Evolutionary conservation across 2,113 vertebrate genomes (phyloP).

Genomic region (Stigmatopora nigra): DNA sequence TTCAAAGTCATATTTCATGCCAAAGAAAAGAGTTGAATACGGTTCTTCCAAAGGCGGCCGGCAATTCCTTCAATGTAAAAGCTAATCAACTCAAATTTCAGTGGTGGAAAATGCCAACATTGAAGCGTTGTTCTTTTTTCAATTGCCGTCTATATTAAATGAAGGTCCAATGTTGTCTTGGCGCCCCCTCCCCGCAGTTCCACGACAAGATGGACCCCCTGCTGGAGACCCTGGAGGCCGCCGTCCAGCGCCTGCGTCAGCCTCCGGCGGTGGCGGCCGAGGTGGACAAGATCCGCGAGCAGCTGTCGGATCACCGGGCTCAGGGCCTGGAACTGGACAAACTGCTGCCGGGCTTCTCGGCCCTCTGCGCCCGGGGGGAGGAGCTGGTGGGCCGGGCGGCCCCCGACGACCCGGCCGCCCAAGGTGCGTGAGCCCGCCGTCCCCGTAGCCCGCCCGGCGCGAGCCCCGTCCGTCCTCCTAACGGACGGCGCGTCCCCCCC

Average conservation of each 20-base stretch:
- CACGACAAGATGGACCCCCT: constrained; percentile 98
- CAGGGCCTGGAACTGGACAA: constrained; percentile 91
- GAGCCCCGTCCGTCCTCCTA: constrained; percentile 78
- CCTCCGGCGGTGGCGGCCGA: constrained; percentile 91
- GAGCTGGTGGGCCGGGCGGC: constrained; percentile 85
- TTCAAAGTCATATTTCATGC: no score
- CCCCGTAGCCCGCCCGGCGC: constrained; percentile 81
- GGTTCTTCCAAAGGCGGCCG: no score
- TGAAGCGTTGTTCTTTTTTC: no score
- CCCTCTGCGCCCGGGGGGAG: constrained; percentile 84
- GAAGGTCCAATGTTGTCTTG: no score
- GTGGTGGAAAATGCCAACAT: no score
- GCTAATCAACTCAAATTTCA: no score
- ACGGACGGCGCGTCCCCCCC: no score
- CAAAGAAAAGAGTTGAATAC: no score
- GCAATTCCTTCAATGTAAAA: no score
- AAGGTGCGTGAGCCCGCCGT: constrained; percentile 89
- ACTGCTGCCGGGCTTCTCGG: constrained; percentile 90
- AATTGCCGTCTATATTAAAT: no score
- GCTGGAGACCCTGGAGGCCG: constrained; percentile 86
- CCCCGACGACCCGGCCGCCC: constrained; percentile 85
- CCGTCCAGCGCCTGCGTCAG: constrained; percentile 81
- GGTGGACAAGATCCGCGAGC: constrained; percentile 97
- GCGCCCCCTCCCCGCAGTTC: constrained; percentile 63
- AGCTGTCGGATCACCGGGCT: constrained; percentile 86